These are phyloP conservation scores for Australoheros scitulus DNA, from an alignment of 2,113 vertebrate genomes.

Conservation along the genomic window DNA sequence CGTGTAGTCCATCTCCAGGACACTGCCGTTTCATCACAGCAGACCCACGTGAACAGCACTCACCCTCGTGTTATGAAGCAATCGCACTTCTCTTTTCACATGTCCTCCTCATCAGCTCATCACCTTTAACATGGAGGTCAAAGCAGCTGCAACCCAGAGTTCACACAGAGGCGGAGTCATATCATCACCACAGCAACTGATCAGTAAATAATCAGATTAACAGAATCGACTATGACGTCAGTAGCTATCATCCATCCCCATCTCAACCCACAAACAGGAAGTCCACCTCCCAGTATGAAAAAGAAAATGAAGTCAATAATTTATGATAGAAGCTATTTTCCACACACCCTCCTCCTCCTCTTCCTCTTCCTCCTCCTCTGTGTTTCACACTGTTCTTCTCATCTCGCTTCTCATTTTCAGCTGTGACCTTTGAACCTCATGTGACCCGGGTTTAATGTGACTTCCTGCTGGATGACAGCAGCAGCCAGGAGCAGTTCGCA, in stretches of 20 bases:
- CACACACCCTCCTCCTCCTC: not conserved
- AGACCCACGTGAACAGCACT: not conserved
- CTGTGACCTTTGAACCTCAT: constrained; percentile 27
- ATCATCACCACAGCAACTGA: not conserved
- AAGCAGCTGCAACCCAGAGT: not conserved
- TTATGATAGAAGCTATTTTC: not conserved
- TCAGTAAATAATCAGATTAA: too few relatives aligned
- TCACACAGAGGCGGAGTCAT: not conserved
- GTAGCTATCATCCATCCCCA: not conserved
- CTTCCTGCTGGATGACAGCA: constrained; percentile 51
- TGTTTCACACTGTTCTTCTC: constrained; percentile 4
- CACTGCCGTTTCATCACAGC: not conserved
- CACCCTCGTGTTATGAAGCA: not conserved
- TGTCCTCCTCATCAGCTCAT: not conserved
- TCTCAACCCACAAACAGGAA: too few relatives aligned
- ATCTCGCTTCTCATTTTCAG: constrained; percentile 20
- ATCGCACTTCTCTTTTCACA: too few relatives aligned
- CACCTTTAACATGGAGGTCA: not conserved
- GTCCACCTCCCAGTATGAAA: not conserved
- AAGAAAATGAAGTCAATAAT: not conserved
- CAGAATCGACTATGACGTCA: not conserved
- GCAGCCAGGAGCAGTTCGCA: constrained; percentile 24
- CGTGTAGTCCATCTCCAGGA: not conserved
- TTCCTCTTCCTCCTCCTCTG: not conserved
- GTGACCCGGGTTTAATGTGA: constrained; percentile 25